These are phyloP conservation scores for Heliconius hermathena DNA, from an alignment of 1,140 invertebrate genomes.

Conservation along the genomic window DNA sequence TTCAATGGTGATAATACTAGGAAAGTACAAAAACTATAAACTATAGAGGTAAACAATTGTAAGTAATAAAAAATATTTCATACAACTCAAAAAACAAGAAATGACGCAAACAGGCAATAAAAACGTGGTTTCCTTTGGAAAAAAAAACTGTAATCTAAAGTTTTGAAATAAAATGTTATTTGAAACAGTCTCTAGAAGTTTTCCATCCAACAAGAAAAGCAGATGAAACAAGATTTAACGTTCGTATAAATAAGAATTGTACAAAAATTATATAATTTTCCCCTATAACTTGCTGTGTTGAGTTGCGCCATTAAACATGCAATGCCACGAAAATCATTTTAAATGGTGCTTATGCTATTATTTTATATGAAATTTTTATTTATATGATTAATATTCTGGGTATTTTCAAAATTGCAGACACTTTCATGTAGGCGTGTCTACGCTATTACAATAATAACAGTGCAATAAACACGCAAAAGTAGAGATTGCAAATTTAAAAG, in stretches of 20 bases:
- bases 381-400: background rate
- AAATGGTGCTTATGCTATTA: background rate
- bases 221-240: slow-evolving; percentile 1
- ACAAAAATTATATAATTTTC: background rate
- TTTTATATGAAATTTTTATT: background rate
- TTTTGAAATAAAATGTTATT: slow-evolving; percentile 9
- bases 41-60: too few species aligned
- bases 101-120: background rate
- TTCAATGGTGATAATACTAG: too few species aligned
- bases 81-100: background rate
- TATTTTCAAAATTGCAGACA: background rate
- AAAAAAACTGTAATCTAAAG: slow-evolving; percentile 4
- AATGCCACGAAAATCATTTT: too few species aligned
- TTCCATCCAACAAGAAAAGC: background rate
- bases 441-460: background rate
- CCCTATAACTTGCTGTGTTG: background rate
- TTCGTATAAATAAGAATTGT: background rate
- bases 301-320: too few species aligned
- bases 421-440: background rate
- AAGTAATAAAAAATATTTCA: too few species aligned
- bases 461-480: background rate
- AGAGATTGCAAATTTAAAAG: background rate
- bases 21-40: too few species aligned
- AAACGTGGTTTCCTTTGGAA: background rate
- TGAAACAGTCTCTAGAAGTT: background rate